A percentile compares a stretch with the other conserved stretches of the same genome.
Conservation (phyloP, 2,113 vertebrate species). For the Oenanthe oenanthe region DNA sequence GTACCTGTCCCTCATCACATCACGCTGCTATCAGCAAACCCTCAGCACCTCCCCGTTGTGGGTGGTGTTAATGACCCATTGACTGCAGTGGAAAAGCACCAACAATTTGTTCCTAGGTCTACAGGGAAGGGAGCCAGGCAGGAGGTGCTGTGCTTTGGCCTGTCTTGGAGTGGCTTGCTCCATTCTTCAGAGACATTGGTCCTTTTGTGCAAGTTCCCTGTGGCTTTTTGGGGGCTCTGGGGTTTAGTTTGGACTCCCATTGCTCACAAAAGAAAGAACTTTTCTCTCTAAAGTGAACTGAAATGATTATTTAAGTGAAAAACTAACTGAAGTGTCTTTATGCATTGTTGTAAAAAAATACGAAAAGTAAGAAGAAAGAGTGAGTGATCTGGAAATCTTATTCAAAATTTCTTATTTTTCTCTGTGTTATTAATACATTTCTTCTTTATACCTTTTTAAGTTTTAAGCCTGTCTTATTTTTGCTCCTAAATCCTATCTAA, state of each 20-base stretch:
- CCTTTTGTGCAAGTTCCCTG: background rate
- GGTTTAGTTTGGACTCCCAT: background rate
- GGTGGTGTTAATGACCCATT: rapidly evolving
- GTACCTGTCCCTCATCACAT: background rate
- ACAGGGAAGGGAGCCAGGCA: background rate
- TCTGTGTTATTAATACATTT: no score
- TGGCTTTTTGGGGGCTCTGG: background rate
- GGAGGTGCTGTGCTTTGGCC: background rate
- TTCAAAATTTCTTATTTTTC: no score
- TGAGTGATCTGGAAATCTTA: no score
- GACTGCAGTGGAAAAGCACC: background rate
- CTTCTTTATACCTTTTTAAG: no score
- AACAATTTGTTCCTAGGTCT: background rate
- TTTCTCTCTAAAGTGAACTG: no score
- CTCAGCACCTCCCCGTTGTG: rapidly evolving
- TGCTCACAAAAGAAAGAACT: background rate
- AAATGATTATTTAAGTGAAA: no score
- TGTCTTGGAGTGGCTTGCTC: background rate
- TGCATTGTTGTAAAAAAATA: no score
- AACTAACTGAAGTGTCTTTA: no score
- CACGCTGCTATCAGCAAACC: background rate
- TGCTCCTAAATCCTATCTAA: no score
- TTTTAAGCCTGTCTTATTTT: no score
- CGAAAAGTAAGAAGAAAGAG: no score
- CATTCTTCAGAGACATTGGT: background rate